Evolutionary conservation across 2,113 vertebrate species (phyloP), one percentile per base, ranked within the genome.

Genomic region (Clarias gariepinus): DNA sequence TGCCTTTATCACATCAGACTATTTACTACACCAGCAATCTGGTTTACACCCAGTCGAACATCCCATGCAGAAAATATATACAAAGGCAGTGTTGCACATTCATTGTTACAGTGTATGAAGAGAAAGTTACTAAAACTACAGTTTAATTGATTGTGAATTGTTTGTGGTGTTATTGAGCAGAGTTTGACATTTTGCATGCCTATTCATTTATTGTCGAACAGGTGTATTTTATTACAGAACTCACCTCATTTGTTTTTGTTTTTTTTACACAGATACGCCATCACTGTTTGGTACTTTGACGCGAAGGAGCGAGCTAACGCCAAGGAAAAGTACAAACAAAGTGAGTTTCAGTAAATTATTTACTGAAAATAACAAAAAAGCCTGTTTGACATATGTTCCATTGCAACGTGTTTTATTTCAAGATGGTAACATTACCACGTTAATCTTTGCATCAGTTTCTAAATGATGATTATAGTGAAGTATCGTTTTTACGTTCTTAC

Each of bases 221-320:
- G 63, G n/a, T 4, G 4, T 82, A n/a, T 55, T 82, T 83, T 21
- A 69, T 68, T 55, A 9, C 30, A 52, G 18, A 36, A 55, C 73
- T 82, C 15, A 53, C n/a, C 64, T 66, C 28, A 68, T 21, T 52
- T 61, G 4, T 85, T 86, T 10, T 85, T 36, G n/a, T n/a, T n/a
- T 30, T 78, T 3, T 21, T 66, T 8, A 90, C 83, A 5, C 92
- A 98, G 97, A 90, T 98, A 96, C 88, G 97, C 97, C 91, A 97
- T 98, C 94, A 98, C 97, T 25, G 96, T 98, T 93, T 98, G 97
- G 97, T 98, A 98, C 96, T 98, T 98, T 91, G 97, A 98, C 89
- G 96, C 97, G 87, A 96, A 97, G 94, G 97, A 98, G 92, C 92
- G 97, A 89, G 95, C 95, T 55, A 95, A 96, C 90, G 97, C 97